Evolutionary conservation across 2,797 vertebrate genomes (phyloP).

Genomic region (Brachyrhaphis roseni): DNA sequence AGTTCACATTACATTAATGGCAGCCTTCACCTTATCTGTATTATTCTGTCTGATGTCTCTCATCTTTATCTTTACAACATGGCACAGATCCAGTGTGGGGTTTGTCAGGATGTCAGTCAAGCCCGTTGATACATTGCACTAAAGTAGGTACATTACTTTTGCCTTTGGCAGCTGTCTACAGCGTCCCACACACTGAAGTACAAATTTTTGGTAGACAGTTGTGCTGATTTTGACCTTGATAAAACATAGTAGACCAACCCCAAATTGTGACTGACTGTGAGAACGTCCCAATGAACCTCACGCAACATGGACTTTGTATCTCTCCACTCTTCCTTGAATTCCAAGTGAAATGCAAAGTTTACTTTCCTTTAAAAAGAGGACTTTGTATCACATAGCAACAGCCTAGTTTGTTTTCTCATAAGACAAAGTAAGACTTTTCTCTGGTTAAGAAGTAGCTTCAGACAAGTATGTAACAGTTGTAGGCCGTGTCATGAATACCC

Average conservation of each 20-base stretch:
- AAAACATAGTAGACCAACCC: too few relatives aligned
- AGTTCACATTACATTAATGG: not conserved
- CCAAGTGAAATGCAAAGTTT: not conserved
- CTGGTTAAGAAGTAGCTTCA: not conserved
- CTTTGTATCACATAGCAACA: not conserved
- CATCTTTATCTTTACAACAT: not conserved
- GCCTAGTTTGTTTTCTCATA: not conserved
- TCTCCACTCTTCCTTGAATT: not conserved
- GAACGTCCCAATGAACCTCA: too few relatives aligned
- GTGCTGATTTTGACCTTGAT: conserved; percentile 11
- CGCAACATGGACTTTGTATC: too few relatives aligned
- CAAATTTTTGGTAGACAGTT: not conserved
- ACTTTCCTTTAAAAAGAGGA: not conserved
- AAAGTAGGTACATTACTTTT: not conserved
- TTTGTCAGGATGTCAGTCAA: not conserved
- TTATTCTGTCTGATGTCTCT: not conserved
- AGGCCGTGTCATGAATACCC: not conserved
- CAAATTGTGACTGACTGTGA: too few relatives aligned
- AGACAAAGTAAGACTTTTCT: not conserved
- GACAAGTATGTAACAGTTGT: not conserved
- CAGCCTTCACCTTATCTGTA: not conserved
- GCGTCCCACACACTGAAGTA: not conserved
- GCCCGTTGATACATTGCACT: not conserved
- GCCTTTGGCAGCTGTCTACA: not conserved
- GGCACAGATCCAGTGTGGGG: not conserved